Evolutionary conservation across 1,140 invertebrate genomes (phyloP).

Genomic region (Laupala kohalensis): DNA sequence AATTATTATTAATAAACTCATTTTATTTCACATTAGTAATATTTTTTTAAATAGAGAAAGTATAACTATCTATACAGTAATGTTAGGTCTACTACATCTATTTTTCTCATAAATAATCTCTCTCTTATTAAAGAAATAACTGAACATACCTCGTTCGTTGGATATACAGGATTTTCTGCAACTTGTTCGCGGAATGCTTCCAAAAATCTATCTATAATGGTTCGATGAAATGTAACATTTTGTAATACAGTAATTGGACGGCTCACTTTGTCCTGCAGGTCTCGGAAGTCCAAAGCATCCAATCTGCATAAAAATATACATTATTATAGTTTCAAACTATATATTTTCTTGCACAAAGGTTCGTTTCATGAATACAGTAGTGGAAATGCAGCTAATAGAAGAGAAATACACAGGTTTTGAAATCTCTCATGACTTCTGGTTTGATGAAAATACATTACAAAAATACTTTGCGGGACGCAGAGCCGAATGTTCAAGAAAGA

Average conservation of each 20-base stretch:
- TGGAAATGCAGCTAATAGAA: background rate
- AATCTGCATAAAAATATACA: conserved; percentile 33
- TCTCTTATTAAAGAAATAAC: background rate
- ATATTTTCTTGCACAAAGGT: background rate
- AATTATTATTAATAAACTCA: too few species aligned
- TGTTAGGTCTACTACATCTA: too few species aligned
- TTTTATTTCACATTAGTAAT: too few species aligned
- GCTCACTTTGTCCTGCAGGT: conserved; percentile 62
- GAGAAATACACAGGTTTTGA: too few species aligned
- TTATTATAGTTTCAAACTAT: background rate
- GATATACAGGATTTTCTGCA: conserved; percentile 52
- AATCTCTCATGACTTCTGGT: too few species aligned
- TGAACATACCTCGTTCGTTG: conserved; percentile 36
- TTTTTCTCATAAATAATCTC: too few species aligned
- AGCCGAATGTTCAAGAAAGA: too few species aligned
- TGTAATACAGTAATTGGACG: conserved; percentile 58
- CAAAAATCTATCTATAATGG: conserved; percentile 68
- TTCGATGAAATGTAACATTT: conserved; percentile 65
- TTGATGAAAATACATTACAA: too few species aligned
- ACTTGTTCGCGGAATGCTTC: conserved; percentile 69
- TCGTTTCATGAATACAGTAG: background rate
- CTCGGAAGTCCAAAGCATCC: conserved; percentile 62
- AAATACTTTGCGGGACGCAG: too few species aligned
- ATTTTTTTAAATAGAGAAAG: too few species aligned
- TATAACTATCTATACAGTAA: too few species aligned